Evolutionary conservation across 2,888 invertebrate genomes (phyloP).

Genomic region (Theretra japonica): DNA sequence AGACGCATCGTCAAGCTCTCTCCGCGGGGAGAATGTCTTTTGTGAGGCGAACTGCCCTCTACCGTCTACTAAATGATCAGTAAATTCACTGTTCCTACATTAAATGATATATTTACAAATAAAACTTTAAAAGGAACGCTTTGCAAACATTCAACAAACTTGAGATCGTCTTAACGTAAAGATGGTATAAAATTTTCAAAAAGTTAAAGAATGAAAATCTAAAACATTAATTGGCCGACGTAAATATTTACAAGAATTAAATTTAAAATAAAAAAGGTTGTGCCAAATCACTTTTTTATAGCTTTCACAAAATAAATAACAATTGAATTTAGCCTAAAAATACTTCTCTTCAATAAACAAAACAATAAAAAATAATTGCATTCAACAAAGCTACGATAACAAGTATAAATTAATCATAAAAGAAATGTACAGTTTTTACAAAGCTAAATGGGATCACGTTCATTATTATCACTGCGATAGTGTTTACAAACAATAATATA

Average conservation of each 20-base stretch:
- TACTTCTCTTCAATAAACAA: slow-evolving; percentile 83
- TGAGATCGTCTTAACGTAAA: slow-evolving; percentile 84
- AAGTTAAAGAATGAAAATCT: slow-evolving; percentile 78
- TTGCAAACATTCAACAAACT: slow-evolving; percentile 85
- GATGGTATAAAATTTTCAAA: slow-evolving; percentile 81
- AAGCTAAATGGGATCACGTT: slow-evolving; percentile 76
- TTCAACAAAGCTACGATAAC: slow-evolving; percentile 84
- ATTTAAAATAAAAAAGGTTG: slow-evolving; percentile 65
- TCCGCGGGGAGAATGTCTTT: slow-evolving; percentile 60
- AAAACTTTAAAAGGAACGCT: slow-evolving; percentile 85
- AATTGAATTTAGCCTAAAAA: slow-evolving; percentile 83
- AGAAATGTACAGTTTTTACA: slow-evolving; percentile 83
- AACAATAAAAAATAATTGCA: slow-evolving; percentile 85
- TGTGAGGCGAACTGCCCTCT: slow-evolving; percentile 56
- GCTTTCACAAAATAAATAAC: slow-evolving; percentile 82
- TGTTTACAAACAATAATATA: slow-evolving; percentile 21
- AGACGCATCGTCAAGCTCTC: slow-evolving; percentile 55
- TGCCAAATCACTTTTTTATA: slow-evolving; percentile 79
- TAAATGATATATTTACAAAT: slow-evolving; percentile 82
- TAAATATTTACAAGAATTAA: slow-evolving; percentile 76
- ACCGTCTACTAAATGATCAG: slow-evolving; percentile 67
- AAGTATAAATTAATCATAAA: slow-evolving; percentile 84
- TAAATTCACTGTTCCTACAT: slow-evolving; percentile 81
- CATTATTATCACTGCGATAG: slow-evolving; percentile 73
- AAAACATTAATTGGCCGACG: slow-evolving; percentile 68